Base-by-base conservation (phyloP, 2,888 invertebrate genomes). In the Electrophaes corylata region DNA sequence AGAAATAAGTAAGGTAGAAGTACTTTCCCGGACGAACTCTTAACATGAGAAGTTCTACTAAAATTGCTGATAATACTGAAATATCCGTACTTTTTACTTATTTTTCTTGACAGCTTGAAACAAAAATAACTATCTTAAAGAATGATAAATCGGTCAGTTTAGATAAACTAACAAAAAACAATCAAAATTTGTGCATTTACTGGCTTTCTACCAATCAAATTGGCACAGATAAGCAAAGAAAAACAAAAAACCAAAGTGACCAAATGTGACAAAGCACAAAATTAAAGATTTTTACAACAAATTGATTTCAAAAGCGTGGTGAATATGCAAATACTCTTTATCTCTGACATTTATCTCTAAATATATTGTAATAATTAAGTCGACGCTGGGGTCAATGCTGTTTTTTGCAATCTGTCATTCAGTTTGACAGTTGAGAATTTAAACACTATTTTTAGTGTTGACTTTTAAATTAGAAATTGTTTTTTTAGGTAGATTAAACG, bases 401-500 rank as follows among this genome's bases (percentile, higher is more conserved):
- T 18, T 49, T 69, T 66, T 72, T 71, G 68, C 64, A 41, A 62
- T 60, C 63, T 57, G 71, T 71, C 73, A 70, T 58, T 70, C 66
- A 63, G 50, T 53, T 57, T 63, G 66, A 65, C 66, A 60, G 66
- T 50, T 51, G 23, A 48, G 43, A 54, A 41, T 48, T 60, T 37
- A n/a, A 54, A 12, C 52, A 44, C 51, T 48, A 54, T 43, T 14
- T 58, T 20, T 11, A 57, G 56, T 44, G 50, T 64, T 33, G 31
- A 51, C 44, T 51, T 60, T 48, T 47, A 37, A 40, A 59, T 46
- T 57, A 31, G 39, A n/a, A 19, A 39, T 20, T n/a, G n/a, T 6
- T 29, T 29, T 29, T 29, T 29, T 29, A 23, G 4, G 23, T 23
- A 23, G 4, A 23, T 23, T 23, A n/a, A n/a, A n/a, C n/a, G n/a